These are phyloP conservation scores for Mugil cephalus DNA, from an alignment of 2,113 vertebrate species.

Conservation along the genomic window DNA sequence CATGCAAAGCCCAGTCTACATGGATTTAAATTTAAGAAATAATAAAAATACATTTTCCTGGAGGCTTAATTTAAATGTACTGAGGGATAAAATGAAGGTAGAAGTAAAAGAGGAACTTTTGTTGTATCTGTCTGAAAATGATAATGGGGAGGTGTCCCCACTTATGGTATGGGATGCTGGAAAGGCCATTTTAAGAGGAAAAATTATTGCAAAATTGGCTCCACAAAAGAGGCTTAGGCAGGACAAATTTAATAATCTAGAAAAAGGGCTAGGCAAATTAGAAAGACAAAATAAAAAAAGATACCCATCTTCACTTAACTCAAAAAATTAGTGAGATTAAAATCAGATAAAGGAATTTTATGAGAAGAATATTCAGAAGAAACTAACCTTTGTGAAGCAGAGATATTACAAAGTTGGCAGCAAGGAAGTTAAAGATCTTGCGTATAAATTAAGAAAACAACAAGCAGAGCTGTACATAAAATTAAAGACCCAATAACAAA, in stretches of 20 bases:
- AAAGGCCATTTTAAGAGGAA: background rate
- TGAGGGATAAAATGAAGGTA: background rate
- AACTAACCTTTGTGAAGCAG: conserved; percentile 9
- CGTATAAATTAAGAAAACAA: conserved; percentile 4
- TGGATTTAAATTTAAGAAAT: background rate
- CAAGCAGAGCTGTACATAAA: no score
- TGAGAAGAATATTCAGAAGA: background rate
- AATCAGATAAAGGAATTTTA: background rate
- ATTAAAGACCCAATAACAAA: no score
- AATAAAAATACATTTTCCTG: background rate
- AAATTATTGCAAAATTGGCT: background rate
- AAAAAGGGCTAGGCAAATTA: background rate
- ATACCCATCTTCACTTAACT: no score
- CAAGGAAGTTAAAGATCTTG: background rate
- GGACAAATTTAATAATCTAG: background rate
- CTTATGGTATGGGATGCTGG: conserved; percentile 6
- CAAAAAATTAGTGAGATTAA: background rate
- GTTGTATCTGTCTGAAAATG: conserved; percentile 4
- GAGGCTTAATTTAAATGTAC: background rate
- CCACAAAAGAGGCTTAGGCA: conserved; percentile 5
- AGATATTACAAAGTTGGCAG: background rate
- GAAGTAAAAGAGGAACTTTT: background rate
- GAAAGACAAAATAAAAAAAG: background rate
- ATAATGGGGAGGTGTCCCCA: background rate
- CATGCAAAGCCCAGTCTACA: background rate